These are phyloP conservation scores for Urosaurus nigricauda DNA, from an alignment of 2,797 vertebrate species.

Conservation along the genomic window DNA sequence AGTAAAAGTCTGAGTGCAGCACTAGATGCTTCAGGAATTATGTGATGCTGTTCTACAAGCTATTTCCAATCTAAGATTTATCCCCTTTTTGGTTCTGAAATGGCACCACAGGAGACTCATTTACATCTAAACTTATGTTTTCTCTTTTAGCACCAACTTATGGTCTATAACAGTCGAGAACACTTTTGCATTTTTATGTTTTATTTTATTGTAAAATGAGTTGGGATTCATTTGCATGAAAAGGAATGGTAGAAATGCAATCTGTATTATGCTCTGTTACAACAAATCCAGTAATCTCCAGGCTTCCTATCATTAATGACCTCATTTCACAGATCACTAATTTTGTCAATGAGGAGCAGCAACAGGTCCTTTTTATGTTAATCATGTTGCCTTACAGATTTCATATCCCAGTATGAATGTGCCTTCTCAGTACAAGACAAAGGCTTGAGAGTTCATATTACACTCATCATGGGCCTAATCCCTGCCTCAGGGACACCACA, in stretches of 20 bases:
- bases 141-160: conserved; percentile 63
- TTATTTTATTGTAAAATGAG: conserved; percentile 73
- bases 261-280: conserved; percentile 72
- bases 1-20: conserved; percentile 48
- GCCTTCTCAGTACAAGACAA: conserved; percentile 49
- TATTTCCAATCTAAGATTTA: conserved; percentile 67
- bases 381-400: conserved; percentile 60
- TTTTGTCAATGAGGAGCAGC: conserved; percentile 76
- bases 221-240: conserved; percentile 72
- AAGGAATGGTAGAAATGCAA: conserved; percentile 67
- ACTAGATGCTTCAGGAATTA: conserved; percentile 43
- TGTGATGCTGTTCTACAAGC: conserved; percentile 40
- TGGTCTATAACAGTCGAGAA: conserved; percentile 59
- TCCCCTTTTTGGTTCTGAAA: conserved; percentile 65
- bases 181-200: conserved; percentile 71
- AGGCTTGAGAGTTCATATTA: not conserved
- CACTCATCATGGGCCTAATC: not conserved
- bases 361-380: conserved; percentile 74
- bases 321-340: conserved; percentile 84
- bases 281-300: conserved; percentile 74
- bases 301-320: conserved; percentile 79
- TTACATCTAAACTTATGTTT: conserved; percentile 60
- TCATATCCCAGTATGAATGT: conserved; percentile 60
- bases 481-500: not conserved
- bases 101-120: conserved; percentile 56